These are phyloP conservation scores for Phycodurus eques DNA, from an alignment of 2,113 vertebrate species.

Conservation along the genomic window DNA sequence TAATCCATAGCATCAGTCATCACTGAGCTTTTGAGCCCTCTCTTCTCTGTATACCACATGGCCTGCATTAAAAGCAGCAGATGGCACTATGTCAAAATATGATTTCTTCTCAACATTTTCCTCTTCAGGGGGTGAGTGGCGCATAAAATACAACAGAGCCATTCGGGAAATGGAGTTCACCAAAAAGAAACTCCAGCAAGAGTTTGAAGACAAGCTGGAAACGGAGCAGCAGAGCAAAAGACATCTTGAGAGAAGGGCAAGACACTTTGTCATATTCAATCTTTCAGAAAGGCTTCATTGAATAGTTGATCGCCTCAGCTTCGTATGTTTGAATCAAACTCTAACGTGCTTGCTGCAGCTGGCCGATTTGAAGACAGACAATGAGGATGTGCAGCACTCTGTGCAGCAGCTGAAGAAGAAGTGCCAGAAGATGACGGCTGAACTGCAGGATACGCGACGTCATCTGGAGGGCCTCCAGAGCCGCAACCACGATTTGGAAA, in stretches of 20 bases:
- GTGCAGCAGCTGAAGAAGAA: conserved; percentile 96
- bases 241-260: conserved; percentile 87
- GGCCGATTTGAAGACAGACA: conserved; percentile 87
- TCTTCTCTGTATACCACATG: conserved; percentile 15
- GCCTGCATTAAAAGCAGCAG: conserved; percentile 37
- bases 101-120: conserved; percentile 32
- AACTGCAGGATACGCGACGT: conserved; percentile 96
- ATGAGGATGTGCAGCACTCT: conserved; percentile 86
- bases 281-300: background rate
- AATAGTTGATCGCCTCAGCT: background rate
- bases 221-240: conserved; percentile 91
- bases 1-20: conserved; percentile 52
- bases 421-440: conserved; percentile 84
- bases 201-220: conserved; percentile 95
- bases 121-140: conserved; percentile 87
- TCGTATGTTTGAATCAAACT: background rate
- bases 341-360: conserved; percentile 68
- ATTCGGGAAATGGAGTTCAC: conserved; percentile 90
- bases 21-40: conserved; percentile 45
- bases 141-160: conserved; percentile 89
- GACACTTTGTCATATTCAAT: conserved; percentile 19
- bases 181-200: conserved; percentile 93
- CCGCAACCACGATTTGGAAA: conserved; percentile 95
- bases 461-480: conserved; percentile 95
- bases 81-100: conserved; percentile 46